Percentiles rank a stretch among this genome's conserved stretches.
phyloP scores from a whole-genome alignment of 2,888 invertebrate species.

The Petrolisthes manimaculis region DNA sequence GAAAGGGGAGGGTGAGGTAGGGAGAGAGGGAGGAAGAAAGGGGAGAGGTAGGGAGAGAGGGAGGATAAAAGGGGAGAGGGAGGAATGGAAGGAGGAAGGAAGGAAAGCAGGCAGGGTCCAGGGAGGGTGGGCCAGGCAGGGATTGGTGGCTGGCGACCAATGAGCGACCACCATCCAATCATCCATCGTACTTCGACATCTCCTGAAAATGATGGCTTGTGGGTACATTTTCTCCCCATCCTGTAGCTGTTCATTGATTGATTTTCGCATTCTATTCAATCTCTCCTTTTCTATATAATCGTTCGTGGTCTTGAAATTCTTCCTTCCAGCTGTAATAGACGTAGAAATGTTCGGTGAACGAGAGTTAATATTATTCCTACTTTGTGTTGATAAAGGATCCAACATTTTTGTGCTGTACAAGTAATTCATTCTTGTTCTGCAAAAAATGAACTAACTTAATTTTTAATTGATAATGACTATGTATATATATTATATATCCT shows the following conservation, averaged over 20 bases:
- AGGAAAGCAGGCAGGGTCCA: background rate
- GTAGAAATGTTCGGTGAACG: too few relatives aligned
- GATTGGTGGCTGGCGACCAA: slow-evolving; percentile 48
- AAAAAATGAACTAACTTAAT: too few relatives aligned
- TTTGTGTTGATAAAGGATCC: too few relatives aligned
- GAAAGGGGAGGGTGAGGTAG: slow-evolving; percentile 8
- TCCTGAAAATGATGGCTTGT: slow-evolving; percentile 40
- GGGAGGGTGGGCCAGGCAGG: slow-evolving; percentile 8
- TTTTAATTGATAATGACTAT: too few relatives aligned
- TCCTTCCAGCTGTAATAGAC: too few relatives aligned
- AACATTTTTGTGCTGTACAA: too few relatives aligned
- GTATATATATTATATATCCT: too few relatives aligned
- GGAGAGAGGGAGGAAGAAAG: background rate
- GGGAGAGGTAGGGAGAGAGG: background rate
- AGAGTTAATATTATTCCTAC: too few relatives aligned
- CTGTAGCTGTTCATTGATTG: background rate
- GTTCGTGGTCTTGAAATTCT: too few relatives aligned
- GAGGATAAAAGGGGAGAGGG: background rate
- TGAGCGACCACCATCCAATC: slow-evolving; percentile 33
- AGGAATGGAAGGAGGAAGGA: background rate
- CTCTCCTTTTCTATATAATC: slow-evolving; percentile 1
- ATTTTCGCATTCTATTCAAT: background rate
- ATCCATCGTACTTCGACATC: slow-evolving; percentile 46
- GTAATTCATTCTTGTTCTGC: too few relatives aligned
- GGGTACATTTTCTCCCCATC: slow-evolving; percentile 6